phyloP scores from a whole-genome alignment of 2,888 invertebrate genomes.

The Caenorhabditis sp. region DNA sequence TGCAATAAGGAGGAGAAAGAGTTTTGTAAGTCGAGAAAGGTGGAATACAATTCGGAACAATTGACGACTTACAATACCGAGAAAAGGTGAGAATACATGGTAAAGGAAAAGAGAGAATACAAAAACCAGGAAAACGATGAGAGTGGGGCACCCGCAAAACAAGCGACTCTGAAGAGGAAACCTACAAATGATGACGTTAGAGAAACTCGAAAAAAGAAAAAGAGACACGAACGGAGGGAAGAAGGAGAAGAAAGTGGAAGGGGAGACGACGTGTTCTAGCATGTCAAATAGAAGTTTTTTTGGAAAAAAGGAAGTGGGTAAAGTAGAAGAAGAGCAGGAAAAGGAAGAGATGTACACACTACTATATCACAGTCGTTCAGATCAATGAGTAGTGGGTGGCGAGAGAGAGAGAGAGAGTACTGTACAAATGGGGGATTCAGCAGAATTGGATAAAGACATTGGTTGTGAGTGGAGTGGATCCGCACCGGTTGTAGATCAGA shows the following conservation, averaged over 20 bases:
- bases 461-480: constrained; percentile 11
- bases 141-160: constrained; percentile 41
- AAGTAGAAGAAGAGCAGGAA: background rate
- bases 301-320: constrained; percentile 21
- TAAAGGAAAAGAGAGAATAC: background rate
- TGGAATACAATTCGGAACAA: constrained; percentile 13
- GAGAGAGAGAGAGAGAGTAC: constrained; percentile 5
- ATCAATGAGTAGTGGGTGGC: constrained; percentile 37
- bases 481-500: constrained; percentile 40
- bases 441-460: constrained; percentile 18
- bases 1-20: background rate
- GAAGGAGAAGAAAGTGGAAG: background rate
- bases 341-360: constrained; percentile 34
- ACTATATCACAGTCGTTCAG: constrained; percentile 48
- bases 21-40: background rate
- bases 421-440: constrained; percentile 33
- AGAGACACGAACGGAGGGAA: background rate
- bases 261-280: too few species aligned
- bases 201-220: background rate
- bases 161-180: constrained; percentile 44
- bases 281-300: constrained; percentile 12
- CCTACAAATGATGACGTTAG: background rate
- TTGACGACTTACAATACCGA: background rate
- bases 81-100: background rate
- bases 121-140: constrained; percentile 34